phyloP scores from a whole-genome alignment of 1,140 invertebrate species.

The Hyposmocoma kahamanoa region DNA sequence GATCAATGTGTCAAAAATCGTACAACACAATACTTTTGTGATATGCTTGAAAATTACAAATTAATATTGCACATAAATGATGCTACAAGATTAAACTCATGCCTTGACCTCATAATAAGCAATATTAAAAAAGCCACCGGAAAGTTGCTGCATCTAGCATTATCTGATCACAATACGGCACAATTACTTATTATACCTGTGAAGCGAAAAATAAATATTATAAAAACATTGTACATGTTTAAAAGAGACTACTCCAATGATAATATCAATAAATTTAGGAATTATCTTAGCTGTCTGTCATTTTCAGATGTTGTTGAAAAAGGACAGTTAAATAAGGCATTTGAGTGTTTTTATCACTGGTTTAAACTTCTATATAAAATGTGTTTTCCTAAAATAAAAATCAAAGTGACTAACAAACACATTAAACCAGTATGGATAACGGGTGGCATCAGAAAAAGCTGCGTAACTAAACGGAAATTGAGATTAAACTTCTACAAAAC shows the following conservation, averaged over 20 bases:
- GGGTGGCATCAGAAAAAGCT: neutral
- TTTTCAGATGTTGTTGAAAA: neutral
- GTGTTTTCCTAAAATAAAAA: neutral
- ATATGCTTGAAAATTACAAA: neutral
- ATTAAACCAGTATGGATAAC: neutral
- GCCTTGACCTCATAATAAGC: neutral
- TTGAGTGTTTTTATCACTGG: neutral
- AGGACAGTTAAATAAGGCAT: neutral
- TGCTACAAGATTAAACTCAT: neutral
- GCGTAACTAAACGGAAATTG: neutral
- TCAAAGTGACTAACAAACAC: neutral
- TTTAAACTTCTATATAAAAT: neutral
- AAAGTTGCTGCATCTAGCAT: neutral
- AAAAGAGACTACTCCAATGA: conserved; percentile 1
- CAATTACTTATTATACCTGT: neutral
- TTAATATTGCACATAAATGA: neutral
- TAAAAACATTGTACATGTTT: neutral
- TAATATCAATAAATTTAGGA: neutral
- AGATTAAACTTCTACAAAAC: neutral
- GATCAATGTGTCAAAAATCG: neutral
- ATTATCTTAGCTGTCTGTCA: neutral
- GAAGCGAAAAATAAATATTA: neutral
- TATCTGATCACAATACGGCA: neutral
- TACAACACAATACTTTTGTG: neutral
- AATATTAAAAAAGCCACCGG: neutral